Base-by-base conservation (phyloP, 2,113 vertebrate species). In the Dendropsophus ebraccatus region DNA sequence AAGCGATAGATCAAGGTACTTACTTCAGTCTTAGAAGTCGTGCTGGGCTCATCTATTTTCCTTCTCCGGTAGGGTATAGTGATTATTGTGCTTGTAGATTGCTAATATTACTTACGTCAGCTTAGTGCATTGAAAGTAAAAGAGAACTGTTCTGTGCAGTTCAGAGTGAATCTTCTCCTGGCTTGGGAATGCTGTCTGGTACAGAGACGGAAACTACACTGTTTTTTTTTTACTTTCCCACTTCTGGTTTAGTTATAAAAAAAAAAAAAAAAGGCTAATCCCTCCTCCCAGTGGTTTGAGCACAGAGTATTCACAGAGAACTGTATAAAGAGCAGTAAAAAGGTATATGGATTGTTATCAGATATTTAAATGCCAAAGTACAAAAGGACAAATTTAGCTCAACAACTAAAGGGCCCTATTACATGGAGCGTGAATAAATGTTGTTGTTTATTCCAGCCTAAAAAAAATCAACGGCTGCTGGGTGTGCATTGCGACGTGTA, bases 181-280 rank as follows among this genome's bases (percentile, higher is more conserved):
- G 13, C 56, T 56, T 56, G 2, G 23, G 32, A 28, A 10, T 74
- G 21, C 12, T 30, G 47, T 17, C 16, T 75, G 72, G 13, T 30
- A 56, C 50, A 56, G 75, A 78, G n/a, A n/a, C 74, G 67, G 67
- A 37, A 70, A 52, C 25, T 21, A 19, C 49, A 25, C 49, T 60
- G 30, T 78, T 76, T 76, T 19, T 50, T 56, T 23, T 50, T 56
- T 23, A 16, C 76, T 54, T 77, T 52, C 28, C 32, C 2, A 79
- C 52, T 79, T 79, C 76, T 78, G 50, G 76, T 56, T 56, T 35
- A n/a, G 6, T 21, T 2, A 35, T 60, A 37, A 25, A 79, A 75
- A 50, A 75, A 75, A 16, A 25, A 16, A 50, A 6, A 7, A 1
- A 9, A 13, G 17, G 76, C 13, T 41, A 47, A 16, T 41, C 60